phyloP scores from a whole-genome alignment of 2,797 vertebrate species.

The Alca torda region DNA sequence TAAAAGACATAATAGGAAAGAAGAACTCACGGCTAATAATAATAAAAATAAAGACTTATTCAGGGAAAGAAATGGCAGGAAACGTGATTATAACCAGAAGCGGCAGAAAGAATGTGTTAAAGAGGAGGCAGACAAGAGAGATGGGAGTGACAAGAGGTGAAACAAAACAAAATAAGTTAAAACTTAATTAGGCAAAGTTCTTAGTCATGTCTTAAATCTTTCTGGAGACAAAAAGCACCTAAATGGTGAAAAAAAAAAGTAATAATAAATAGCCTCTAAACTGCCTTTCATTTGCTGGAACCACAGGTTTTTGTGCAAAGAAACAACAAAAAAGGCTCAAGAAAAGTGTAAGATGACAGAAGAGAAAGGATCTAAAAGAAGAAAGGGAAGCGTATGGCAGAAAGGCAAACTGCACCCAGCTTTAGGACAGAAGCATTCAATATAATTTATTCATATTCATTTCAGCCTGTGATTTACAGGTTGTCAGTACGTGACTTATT shows the following conservation, averaged over 20 bases:
- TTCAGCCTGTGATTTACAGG: slow-evolving; percentile 6
- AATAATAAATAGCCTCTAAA: neutral
- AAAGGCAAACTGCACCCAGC: neutral
- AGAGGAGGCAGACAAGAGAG: neutral
- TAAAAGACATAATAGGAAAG: neutral
- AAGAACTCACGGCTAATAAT: neutral
- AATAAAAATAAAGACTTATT: neutral
- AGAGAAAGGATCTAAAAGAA: neutral
- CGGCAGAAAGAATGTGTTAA: neutral
- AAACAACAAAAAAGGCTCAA: neutral
- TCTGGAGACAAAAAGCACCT: neutral
- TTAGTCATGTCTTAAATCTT: neutral
- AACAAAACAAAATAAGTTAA: neutral
- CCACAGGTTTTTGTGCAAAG: neutral
- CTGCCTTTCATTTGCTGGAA: neutral
- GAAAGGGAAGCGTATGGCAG: neutral
- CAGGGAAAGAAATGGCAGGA: neutral
- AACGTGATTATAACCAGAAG: neutral
- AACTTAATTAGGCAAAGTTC: neutral
- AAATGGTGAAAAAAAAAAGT: neutral
- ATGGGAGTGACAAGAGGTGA: neutral
- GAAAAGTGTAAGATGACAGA: neutral
- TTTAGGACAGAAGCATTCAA: neutral
- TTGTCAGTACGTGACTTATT: slow-evolving; percentile 23
- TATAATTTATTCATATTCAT: slow-evolving; percentile 24